Evolutionary conservation across 92 coral and sea anemone species (phyloP), one percentile per base, ranked within the genome.

Genomic region (Heteractis magnifica): DNA sequence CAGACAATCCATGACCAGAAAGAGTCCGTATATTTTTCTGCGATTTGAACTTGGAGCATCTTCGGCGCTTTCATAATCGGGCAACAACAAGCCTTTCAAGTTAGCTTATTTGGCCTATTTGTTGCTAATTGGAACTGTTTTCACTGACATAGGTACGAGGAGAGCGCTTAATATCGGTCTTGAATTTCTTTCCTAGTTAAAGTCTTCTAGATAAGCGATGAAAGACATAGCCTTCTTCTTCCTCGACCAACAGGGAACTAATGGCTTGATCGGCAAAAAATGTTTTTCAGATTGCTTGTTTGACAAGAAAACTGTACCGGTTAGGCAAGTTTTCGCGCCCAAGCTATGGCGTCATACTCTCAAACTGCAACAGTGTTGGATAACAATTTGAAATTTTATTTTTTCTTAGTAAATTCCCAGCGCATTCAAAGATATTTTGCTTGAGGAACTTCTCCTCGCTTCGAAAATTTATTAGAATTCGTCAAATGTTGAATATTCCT

Each of bases 1-100:
- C 95, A 88, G 14, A 92, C 90, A 58, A 94, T 86, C 98, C 98
- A 94, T 59, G 92, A 85, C 90, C 88, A 92, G 23, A 75, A 20
- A 74, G 94, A 88, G 65, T 91, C 94, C 21, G 68, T 78, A 48
- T 71, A 76, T n/a, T 84, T 88, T 60, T 82, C 83, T 50, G 84
- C 19, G 49, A 88, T 56, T 79, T 82, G 82, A 52, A 88, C 85
- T 49, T 84, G 78, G 60, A 85, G 81, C 53, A 71, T 49, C 52
- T 87, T 90, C 68, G 52, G 79, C 51, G 73, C 20, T 68, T 65
- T 86, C 87, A 78, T 86, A 5, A 15, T 83, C 59, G 58, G 20
- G 5, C 51, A 52, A 11, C 18, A 81, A 53, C 65, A 56, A 75
- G 15, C 0, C 34, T 55, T 56, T 15, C 71, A 26, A 55, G 73